Conservation (phyloP, 2,113 vertebrate species). For the Lampris incognitus region DNA sequence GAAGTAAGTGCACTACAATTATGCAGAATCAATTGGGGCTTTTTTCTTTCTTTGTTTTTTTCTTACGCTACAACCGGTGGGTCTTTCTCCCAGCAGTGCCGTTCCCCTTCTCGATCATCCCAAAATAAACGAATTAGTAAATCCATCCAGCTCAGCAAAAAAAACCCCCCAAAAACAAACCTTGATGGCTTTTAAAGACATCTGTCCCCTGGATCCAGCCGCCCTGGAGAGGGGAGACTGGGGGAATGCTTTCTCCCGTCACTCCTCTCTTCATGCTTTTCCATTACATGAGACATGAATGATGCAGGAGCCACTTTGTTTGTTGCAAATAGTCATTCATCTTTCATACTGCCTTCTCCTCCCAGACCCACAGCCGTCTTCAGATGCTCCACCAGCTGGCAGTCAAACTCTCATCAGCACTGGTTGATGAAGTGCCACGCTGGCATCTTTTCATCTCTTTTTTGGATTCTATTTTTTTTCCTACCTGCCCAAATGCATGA, state of each 20-base stretch:
- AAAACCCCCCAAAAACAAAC: neutral
- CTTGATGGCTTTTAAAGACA: slow-evolving; percentile 6
- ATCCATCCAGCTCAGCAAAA: no score
- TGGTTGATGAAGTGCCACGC: slow-evolving; percentile 62
- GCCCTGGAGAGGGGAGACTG: slow-evolving; percentile 24
- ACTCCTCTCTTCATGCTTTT: slow-evolving; percentile 60
- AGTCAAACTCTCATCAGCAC: slow-evolving; percentile 49
- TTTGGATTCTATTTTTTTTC: neutral
- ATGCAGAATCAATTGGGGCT: no score
- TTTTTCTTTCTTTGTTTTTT: no score
- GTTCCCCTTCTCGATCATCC: no score
- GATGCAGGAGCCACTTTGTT: slow-evolving; percentile 77
- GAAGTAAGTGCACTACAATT: no score
- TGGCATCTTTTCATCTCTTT: slow-evolving; percentile 27
- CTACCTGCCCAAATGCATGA: slow-evolving; percentile 40
- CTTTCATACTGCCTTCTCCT: slow-evolving; percentile 76
- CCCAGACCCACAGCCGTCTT: slow-evolving; percentile 56
- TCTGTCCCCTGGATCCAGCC: slow-evolving; percentile 25
- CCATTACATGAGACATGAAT: slow-evolving; percentile 78
- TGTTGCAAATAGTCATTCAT: slow-evolving; percentile 79
- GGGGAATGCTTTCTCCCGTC: slow-evolving; percentile 49
- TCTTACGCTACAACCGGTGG: no score
- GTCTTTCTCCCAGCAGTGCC: no score
- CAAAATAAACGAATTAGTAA: neutral
- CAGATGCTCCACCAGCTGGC: slow-evolving; percentile 41